These are phyloP conservation scores for Phymorhynchus buccinoides DNA, from an alignment of 1,140 invertebrate species.

Conservation along the genomic window DNA sequence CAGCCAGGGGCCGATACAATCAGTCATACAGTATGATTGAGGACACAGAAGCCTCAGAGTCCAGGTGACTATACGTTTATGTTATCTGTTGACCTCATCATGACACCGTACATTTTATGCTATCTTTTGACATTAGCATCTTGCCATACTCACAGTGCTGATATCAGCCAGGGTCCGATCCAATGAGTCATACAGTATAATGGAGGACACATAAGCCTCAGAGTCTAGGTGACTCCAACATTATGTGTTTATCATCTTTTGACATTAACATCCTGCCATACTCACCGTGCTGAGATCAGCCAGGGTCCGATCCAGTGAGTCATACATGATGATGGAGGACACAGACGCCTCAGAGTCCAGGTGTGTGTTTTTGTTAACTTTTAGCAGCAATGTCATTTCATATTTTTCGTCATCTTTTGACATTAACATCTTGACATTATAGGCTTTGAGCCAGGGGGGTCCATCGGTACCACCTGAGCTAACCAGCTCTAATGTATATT, in stretches of 20 bases:
- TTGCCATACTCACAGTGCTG: neutral
- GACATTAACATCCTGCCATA: neutral
- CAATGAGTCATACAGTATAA: neutral
- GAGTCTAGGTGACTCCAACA: constrained; percentile 4
- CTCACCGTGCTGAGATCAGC: neutral
- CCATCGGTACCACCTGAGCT: no score
- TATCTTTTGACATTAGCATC: no score
- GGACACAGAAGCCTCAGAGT: neutral
- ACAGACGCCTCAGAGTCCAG: constrained; percentile 13
- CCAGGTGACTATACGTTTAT: no score
- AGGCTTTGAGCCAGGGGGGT: no score
- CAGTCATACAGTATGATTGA: neutral
- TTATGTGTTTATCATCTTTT: no score
- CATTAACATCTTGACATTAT: no score
- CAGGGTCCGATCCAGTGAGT: neutral
- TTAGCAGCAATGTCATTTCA: no score
- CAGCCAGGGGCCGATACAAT: neutral
- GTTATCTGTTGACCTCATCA: no score
- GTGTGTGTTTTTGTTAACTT: no score
- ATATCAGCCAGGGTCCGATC: neutral
- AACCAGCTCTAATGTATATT: no score
- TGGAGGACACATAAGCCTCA: neutral
- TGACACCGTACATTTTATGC: no score
- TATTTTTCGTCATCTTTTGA: no score
- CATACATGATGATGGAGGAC: neutral